Evolutionary conservation across 2,888 invertebrate genomes (phyloP).

Genomic region (Taphrorychus bicolor): DNA sequence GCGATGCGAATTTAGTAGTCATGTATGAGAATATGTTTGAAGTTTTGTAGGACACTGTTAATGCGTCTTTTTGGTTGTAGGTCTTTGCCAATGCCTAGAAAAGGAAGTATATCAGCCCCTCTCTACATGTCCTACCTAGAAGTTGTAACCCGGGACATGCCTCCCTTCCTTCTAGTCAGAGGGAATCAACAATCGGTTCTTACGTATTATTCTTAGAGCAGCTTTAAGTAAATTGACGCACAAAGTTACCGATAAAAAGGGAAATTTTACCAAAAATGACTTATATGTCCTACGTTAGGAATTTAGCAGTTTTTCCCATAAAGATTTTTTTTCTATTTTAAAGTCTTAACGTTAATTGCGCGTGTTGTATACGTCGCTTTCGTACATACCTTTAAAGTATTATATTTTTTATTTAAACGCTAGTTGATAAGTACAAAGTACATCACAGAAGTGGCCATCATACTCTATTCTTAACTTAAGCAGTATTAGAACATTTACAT

Average conservation of each 20-base stretch:
- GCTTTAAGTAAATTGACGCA: neutral
- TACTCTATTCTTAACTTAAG: neutral
- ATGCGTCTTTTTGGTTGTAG: constrained; percentile 60
- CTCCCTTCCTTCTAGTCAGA: constrained; percentile 85
- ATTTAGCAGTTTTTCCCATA: neutral
- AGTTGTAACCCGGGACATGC: constrained; percentile 85
- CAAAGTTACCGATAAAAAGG: neutral
- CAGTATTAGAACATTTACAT: neutral
- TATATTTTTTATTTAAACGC: neutral
- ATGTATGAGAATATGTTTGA: constrained; percentile 73
- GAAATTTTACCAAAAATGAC: no score
- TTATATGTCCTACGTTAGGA: neutral
- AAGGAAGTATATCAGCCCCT: constrained; percentile 86
- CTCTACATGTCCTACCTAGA: constrained; percentile 98
- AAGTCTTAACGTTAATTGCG: neutral
- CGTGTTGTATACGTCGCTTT: neutral
- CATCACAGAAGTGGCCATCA: neutral
- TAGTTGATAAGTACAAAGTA: neutral
- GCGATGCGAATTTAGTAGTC: constrained; percentile 86
- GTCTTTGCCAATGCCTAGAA: constrained; percentile 92
- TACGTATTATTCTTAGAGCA: constrained; percentile 79
- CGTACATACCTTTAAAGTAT: neutral
- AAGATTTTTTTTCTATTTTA: neutral
- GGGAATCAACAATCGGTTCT: constrained; percentile 90
- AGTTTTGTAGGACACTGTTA: no score